These are phyloP conservation scores for Eristalinus aeneus DNA, from an alignment of 2,888 invertebrate genomes.

Conservation along the genomic window DNA sequence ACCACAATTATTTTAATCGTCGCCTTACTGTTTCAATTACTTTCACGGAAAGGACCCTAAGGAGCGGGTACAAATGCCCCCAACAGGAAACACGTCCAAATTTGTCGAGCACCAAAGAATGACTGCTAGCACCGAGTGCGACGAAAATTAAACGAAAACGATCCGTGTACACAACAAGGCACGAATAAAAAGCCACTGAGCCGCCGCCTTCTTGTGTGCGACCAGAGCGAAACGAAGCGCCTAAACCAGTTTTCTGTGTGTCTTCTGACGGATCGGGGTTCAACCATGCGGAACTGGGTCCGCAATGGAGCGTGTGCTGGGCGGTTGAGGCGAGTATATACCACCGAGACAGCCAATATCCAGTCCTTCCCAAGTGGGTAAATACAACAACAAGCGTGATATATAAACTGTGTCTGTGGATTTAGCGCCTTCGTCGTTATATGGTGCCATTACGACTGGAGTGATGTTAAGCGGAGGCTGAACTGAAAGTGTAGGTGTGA, in stretches of 20 bases:
- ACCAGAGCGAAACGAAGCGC: conserved; percentile 50
- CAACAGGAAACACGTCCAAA: conserved; percentile 75
- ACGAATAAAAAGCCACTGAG: conserved; percentile 44
- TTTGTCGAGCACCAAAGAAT: conserved; percentile 79
- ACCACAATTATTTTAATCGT: conserved; percentile 15
- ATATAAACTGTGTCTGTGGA: conserved; percentile 21
- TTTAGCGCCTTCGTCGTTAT: conserved; percentile 32
- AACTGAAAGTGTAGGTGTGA: conserved; percentile 62
- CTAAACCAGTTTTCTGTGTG: conserved; percentile 64
- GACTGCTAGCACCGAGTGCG: conserved; percentile 74
- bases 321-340: conserved; percentile 59
- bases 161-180: conserved; percentile 38
- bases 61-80: conserved; percentile 46
- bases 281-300: conserved; percentile 68
- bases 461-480: conserved; percentile 37
- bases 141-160: conserved; percentile 54
- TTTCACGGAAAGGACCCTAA: conserved; percentile 61
- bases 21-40: conserved; percentile 34
- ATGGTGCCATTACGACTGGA: conserved; percentile 20
- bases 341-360: conserved; percentile 54
- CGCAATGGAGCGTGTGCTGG: conserved; percentile 68
- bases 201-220: conserved; percentile 60
- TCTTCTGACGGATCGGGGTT: conserved; percentile 65
- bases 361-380: conserved; percentile 56
- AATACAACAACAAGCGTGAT: conserved; percentile 31